Evolutionary conservation across 2,888 invertebrate species (phyloP).

Genomic region (Drosophila neutralis): DNA sequence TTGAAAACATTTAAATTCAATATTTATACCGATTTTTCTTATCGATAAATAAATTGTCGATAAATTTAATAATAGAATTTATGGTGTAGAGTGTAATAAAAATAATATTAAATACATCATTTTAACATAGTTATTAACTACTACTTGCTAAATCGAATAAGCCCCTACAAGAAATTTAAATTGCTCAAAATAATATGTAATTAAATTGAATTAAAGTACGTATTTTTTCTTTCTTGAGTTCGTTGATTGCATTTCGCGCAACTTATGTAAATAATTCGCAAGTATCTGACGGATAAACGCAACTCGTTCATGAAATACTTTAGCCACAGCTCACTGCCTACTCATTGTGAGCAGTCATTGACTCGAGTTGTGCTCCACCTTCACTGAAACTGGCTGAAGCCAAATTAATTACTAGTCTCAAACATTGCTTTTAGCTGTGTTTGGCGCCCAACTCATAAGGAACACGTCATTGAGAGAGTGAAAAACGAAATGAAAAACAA

Average conservation of each 20-base stretch:
- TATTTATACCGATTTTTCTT: neutral
- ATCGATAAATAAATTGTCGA: neutral
- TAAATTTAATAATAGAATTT: neutral
- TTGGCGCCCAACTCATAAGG: conserved; percentile 34
- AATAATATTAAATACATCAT: neutral
- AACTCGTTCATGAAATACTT: conserved; percentile 15
- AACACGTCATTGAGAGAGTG: conserved; percentile 37
- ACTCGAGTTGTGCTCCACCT: conserved; percentile 45
- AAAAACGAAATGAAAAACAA: conserved; percentile 33
- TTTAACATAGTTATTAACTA: neutral
- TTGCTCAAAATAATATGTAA: neutral
- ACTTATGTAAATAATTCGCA: conserved; percentile 34
- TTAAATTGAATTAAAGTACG: neutral
- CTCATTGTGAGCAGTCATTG: conserved; percentile 56
- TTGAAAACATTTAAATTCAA: neutral
- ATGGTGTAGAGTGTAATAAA: too few relatives aligned
- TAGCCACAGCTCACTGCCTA: conserved; percentile 20
- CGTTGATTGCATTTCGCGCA: conserved; percentile 2
- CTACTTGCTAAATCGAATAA: neutral
- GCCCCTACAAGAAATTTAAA: neutral
- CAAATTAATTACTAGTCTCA: conserved; percentile 59
- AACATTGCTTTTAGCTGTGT: conserved; percentile 9
- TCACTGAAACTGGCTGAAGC: conserved; percentile 38
- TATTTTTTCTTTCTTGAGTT: neutral
- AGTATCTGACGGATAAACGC: conserved; percentile 33